Conservation (phyloP, 2,113 vertebrate genomes). For the Alces alces region DNA sequence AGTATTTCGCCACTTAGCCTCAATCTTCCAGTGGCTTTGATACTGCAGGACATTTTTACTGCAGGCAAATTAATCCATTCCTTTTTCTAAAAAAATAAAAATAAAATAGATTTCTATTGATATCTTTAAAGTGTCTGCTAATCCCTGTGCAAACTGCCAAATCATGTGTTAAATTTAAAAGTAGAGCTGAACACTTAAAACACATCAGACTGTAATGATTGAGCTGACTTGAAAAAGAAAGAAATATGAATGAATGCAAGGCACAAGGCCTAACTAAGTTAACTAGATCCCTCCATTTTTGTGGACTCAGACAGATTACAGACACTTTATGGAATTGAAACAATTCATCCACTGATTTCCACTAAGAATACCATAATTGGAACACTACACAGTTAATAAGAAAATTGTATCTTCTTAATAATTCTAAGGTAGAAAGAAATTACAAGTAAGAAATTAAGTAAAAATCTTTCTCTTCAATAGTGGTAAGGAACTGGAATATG, state of each 20-base stretch:
- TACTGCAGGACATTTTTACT: slow-evolving; percentile 40
- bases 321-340: neutral
- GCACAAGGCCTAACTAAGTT: neutral
- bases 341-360: neutral
- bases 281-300: neutral
- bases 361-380: neutral
- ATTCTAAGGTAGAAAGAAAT: neutral
- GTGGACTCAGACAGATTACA: neutral
- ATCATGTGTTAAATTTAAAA: slow-evolving; percentile 68
- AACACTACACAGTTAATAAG: neutral
- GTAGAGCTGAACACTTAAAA: slow-evolving; percentile 45
- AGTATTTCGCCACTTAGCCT: slow-evolving; percentile 14
- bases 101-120: slow-evolving; percentile 38
- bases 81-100: slow-evolving; percentile 17
- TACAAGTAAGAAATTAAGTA: neutral
- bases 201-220: slow-evolving; percentile 70
- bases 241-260: slow-evolving; percentile 10
- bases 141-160: slow-evolving; percentile 58
- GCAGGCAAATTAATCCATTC: slow-evolving; percentile 52
- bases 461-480: neutral
- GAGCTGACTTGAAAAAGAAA: slow-evolving; percentile 36
- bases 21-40: neutral
- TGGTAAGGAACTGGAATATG: neutral
- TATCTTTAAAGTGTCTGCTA: slow-evolving; percentile 69
- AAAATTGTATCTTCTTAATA: neutral